A percentile compares a stretch with the other conserved stretches of the same genome.
phyloP scores from a whole-genome alignment of 2,888 invertebrate species.

The Heteromyza rotundicornis region DNA sequence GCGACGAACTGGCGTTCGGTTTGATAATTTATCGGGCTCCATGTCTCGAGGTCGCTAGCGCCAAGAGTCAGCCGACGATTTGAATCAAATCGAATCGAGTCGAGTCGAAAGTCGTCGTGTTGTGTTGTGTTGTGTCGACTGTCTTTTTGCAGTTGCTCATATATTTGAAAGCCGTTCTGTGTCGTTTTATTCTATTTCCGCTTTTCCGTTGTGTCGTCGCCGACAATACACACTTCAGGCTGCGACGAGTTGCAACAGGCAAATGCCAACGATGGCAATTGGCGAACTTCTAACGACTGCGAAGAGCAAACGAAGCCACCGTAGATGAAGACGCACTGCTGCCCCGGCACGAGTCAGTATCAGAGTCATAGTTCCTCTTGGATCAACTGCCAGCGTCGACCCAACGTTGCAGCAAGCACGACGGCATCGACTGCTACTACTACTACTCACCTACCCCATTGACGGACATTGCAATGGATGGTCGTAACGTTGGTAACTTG shows the following conservation, averaged over 20 bases:
- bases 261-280: conserved; percentile 21
- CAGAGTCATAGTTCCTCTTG: conserved; percentile 9
- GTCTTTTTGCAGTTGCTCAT: not conserved
- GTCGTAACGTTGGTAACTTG: conserved; percentile 50
- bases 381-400: conserved; percentile 10
- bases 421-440: not conserved
- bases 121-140: too few relatives aligned
- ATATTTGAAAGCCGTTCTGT: too few relatives aligned
- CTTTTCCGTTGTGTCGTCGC: not conserved
- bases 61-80: conserved; percentile 6
- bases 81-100: not conserved
- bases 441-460: not conserved
- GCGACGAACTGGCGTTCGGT: conserved; percentile 48
- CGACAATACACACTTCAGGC: conserved; percentile 13
- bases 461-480: too few relatives aligned
- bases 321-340: too few relatives aligned
- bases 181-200: not conserved
- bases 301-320: too few relatives aligned
- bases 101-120: not conserved
- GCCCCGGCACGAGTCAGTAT: not conserved
- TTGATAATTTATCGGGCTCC: conserved; percentile 58
- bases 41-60: conserved; percentile 46
- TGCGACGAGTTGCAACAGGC: conserved; percentile 30
- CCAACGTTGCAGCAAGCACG: not conserved
- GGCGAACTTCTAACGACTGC: not conserved